Percentiles rank a stretch among this genome's conserved stretches.
phyloP scores from a whole-genome alignment of 1,140 invertebrate genomes.

The Drosophila micromelanica region DNA sequence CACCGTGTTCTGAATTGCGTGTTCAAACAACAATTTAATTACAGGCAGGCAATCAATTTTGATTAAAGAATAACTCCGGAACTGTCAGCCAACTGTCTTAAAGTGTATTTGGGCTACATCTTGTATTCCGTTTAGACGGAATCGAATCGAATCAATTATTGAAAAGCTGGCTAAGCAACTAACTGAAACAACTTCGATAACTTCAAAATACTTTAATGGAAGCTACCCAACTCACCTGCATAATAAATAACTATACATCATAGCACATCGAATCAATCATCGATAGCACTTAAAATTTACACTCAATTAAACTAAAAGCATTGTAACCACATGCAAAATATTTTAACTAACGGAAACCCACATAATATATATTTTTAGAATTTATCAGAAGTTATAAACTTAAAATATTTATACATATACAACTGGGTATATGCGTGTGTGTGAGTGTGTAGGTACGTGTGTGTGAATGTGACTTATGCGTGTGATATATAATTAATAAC shows the following conservation, averaged over 20 bases:
- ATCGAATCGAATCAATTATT: conserved; percentile 9
- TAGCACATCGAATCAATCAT: not conserved
- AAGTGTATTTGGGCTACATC: conserved; percentile 17
- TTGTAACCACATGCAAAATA: conserved; percentile 17
- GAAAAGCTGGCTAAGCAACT: not conserved
- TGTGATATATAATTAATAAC: conserved; percentile 47
- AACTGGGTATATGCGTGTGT: conserved; percentile 6
- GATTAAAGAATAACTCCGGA: conserved; percentile 68
- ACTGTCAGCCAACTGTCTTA: conserved; percentile 32
- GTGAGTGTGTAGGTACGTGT: not conserved
- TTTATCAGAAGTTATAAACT: conserved; percentile 32
- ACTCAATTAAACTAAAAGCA: conserved; percentile 43
- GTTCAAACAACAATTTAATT: conserved; percentile 79
- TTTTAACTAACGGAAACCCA: conserved; percentile 6
- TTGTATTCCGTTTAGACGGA: not conserved
- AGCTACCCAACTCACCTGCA: not conserved
- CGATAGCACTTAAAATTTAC: not conserved
- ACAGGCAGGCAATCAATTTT: conserved; percentile 76
- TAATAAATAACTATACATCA: not conserved
- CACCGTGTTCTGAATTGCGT: conserved; percentile 68
- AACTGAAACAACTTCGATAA: not conserved
- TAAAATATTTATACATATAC: conserved; percentile 22
- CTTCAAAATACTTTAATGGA: not conserved
- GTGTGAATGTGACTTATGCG: conserved; percentile 24
- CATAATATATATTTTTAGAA: not conserved